phyloP scores from a whole-genome alignment of 2,113 vertebrate species.

The Chaetura pelagica region DNA sequence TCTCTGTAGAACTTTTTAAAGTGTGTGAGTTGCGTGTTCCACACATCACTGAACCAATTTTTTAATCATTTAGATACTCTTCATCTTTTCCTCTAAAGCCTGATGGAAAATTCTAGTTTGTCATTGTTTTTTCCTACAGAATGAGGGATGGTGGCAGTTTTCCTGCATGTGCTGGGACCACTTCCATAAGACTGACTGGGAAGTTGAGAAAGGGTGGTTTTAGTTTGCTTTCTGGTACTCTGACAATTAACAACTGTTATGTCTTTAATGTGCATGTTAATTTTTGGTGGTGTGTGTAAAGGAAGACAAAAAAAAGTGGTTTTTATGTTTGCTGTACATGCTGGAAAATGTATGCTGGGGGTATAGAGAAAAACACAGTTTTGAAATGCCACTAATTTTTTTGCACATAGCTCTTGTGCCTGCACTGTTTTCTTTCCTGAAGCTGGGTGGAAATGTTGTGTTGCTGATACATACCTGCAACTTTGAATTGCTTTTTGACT shows the following conservation, averaged over 20 bases:
- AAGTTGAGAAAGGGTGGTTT: not conserved
- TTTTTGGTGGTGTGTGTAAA: not conserved
- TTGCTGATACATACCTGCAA: not conserved
- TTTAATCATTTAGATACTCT: not conserved
- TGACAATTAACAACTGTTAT: accelerated
- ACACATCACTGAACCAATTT: not conserved
- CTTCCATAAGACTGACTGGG: not conserved
- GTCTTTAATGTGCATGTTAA: not conserved
- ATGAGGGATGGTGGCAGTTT: not conserved
- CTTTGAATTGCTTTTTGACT: not conserved
- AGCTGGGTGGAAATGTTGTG: not conserved
- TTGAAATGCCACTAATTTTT: not conserved
- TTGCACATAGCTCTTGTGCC: not conserved
- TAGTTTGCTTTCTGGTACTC: not conserved
- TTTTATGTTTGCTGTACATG: not conserved
- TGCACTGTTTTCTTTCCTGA: not conserved
- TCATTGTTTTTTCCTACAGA: not conserved
- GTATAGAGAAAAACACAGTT: not conserved
- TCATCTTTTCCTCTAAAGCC: not conserved
- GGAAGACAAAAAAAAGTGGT: not conserved
- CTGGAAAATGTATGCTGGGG: not conserved
- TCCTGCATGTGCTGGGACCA: not conserved
- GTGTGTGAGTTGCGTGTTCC: not conserved
- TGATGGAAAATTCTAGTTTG: not conserved
- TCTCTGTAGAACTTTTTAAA: not conserved